Evolutionary conservation across 2,797 vertebrate species (phyloP).

Genomic region (Eulemur albifrons): DNA sequence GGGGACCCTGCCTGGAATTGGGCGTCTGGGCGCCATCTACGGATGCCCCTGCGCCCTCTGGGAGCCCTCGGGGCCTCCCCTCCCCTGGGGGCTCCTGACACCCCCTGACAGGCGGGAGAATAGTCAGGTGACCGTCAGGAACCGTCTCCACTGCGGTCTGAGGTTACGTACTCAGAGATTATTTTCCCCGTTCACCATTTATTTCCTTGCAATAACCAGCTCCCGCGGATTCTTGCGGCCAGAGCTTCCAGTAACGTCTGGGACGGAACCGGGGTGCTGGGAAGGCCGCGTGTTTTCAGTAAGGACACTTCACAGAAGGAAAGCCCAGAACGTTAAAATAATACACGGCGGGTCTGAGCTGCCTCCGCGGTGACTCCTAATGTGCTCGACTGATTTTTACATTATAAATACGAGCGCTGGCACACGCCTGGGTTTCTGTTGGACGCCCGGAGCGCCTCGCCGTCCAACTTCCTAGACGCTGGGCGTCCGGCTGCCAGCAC

Average conservation of each 20-base stretch:
- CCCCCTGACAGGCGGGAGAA: neutral
- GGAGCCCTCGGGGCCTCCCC: neutral
- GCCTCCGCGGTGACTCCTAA: slow-evolving; percentile 71
- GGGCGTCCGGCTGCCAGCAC: slow-evolving; percentile 69
- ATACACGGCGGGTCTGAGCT: slow-evolving; percentile 61
- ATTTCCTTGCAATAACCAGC: slow-evolving; percentile 76
- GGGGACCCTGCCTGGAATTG: neutral
- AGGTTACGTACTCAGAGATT: slow-evolving; percentile 75
- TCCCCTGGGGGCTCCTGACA: slow-evolving; percentile 21
- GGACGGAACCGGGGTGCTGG: slow-evolving; percentile 61
- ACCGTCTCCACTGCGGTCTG: slow-evolving; percentile 72
- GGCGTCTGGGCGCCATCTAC: neutral
- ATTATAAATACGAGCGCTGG: slow-evolving; percentile 78
- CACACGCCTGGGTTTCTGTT: slow-evolving; percentile 64
- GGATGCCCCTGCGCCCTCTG: rapidly evolving
- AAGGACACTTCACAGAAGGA: slow-evolving; percentile 67
- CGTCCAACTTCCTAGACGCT: slow-evolving; percentile 78
- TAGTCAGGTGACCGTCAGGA: slow-evolving; percentile 72
- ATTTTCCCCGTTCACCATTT: slow-evolving; percentile 68
- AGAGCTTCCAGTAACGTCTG: slow-evolving; percentile 81
- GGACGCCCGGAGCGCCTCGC: slow-evolving; percentile 32
- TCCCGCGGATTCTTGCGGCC: slow-evolving; percentile 69
- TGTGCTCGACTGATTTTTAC: slow-evolving; percentile 69
- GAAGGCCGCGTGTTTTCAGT: slow-evolving; percentile 67
- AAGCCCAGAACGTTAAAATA: slow-evolving; percentile 72